Conservation (phyloP, 2,113 vertebrate genomes). For the Nanorana parkeri region DNA sequence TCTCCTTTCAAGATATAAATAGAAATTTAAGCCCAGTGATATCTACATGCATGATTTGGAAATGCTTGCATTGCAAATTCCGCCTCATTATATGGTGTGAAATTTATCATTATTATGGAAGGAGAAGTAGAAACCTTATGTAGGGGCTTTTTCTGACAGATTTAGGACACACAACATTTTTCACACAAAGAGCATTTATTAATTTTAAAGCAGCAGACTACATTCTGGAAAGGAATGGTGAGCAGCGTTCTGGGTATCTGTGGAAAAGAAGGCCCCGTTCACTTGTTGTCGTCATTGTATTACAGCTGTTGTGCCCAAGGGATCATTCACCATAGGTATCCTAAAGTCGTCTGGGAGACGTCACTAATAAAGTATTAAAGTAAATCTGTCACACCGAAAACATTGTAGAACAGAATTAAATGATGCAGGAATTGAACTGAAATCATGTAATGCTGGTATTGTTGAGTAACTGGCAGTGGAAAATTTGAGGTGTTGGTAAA, state of each 20-base stretch:
- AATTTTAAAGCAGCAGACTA: constrained; percentile 50
- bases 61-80: constrained; percentile 56
- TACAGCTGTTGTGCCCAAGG: background rate
- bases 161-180: constrained; percentile 58
- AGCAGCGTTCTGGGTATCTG: constrained; percentile 24
- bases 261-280: background rate
- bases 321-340: background rate
- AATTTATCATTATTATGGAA: constrained; percentile 54
- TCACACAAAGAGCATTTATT: constrained; percentile 58
- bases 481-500: too few relatives aligned
- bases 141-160: constrained; percentile 53
- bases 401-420: too few relatives aligned
- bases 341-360: background rate
- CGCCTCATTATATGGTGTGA: constrained; percentile 54
- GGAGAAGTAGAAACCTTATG: constrained; percentile 40
- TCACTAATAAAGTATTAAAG: constrained; percentile 10
- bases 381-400: too few relatives aligned
- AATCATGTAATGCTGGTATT: too few relatives aligned
- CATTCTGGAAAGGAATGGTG: constrained; percentile 26
- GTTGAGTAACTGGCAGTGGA: too few relatives aligned
- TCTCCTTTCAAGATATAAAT: constrained; percentile 46
- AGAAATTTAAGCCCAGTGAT: constrained; percentile 44
- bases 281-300: constrained; percentile 15
- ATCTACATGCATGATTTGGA: constrained; percentile 43
- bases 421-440: too few relatives aligned